These are phyloP conservation scores for Sphaerophoria rueppellii DNA, from an alignment of 2,888 invertebrate species.

Conservation along the genomic window DNA sequence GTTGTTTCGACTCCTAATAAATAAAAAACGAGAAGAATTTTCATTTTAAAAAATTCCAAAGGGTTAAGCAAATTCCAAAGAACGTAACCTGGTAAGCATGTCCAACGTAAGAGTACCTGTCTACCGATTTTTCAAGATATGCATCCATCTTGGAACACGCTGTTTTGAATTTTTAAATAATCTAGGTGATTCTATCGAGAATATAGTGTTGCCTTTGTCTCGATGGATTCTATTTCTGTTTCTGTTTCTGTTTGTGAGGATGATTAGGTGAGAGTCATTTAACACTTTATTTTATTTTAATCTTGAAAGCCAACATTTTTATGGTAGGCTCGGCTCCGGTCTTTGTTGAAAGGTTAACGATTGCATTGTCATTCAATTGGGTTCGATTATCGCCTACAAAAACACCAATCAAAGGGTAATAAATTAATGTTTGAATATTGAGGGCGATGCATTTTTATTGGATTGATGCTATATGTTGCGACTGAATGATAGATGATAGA, in stretches of 20 bases:
- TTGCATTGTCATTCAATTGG: slow-evolving; percentile 57
- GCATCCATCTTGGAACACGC: background rate
- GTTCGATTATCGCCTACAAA: slow-evolving; percentile 57
- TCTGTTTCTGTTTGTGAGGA: background rate
- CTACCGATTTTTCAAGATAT: slow-evolving; percentile 2
- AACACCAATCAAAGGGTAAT: slow-evolving; percentile 53
- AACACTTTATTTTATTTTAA: slow-evolving; percentile 28
- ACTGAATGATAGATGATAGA: slow-evolving; percentile 34
- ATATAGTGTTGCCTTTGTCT: background rate
- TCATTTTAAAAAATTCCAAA: background rate
- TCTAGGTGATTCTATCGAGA: background rate
- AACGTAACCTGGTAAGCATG: slow-evolving; percentile 36
- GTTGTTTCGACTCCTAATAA: background rate
- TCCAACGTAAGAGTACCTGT: slow-evolving; percentile 21
- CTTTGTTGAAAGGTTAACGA: slow-evolving; percentile 60
- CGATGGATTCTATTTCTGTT: background rate
- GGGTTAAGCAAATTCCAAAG: slow-evolving; percentile 37
- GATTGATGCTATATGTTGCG: background rate
- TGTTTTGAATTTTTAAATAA: slow-evolving; percentile 3
- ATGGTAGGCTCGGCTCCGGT: slow-evolving; percentile 7
- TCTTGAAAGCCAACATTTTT: slow-evolving; percentile 29
- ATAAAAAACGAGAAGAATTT: slow-evolving; percentile 19
- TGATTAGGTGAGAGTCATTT: slow-evolving; percentile 26
- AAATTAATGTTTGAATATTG: slow-evolving; percentile 46
- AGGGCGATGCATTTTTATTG: slow-evolving; percentile 35